These are phyloP conservation scores for Bombyx huttoni DNA, from an alignment of 2,888 invertebrate genomes.

Conservation along the genomic window DNA sequence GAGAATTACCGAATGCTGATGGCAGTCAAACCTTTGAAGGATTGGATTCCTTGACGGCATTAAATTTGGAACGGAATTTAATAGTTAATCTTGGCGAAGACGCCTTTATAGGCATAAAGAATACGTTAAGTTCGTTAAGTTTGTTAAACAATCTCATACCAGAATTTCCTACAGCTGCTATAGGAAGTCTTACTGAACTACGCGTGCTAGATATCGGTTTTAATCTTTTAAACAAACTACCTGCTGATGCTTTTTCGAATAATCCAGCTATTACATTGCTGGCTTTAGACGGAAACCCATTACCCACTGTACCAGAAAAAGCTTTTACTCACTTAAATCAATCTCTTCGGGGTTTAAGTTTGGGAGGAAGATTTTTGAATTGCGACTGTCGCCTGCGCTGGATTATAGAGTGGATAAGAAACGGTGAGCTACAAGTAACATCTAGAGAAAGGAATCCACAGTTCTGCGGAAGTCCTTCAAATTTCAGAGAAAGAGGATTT, in stretches of 20 bases:
- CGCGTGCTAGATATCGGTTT: conserved; percentile 93
- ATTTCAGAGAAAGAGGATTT: conserved; percentile 86
- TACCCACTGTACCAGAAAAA: conserved; percentile 85
- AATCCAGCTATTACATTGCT: conserved; percentile 89
- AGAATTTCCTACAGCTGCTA: conserved; percentile 87
- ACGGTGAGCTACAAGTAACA: conserved; percentile 90
- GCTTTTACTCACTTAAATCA: conserved; percentile 85
- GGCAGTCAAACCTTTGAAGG: conserved; percentile 81
- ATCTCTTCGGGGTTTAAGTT: conserved; percentile 86
- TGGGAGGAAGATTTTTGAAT: conserved; percentile 89
- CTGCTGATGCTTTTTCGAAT: conserved; percentile 82
- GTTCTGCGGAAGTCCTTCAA: conserved; percentile 88
- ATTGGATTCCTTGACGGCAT: conserved; percentile 84
- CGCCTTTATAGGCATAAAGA: conserved; percentile 84
- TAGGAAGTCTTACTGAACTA: conserved; percentile 82
- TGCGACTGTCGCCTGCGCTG: conserved; percentile 91
- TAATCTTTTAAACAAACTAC: conserved; percentile 87
- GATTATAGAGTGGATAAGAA: conserved; percentile 92
- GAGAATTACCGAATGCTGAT: conserved; percentile 82
- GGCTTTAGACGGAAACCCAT: conserved; percentile 92
- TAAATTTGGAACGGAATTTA: conserved; percentile 90
- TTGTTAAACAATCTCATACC: conserved; percentile 89
- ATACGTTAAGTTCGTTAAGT: conserved; percentile 89
- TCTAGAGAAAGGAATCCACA: conserved; percentile 93
- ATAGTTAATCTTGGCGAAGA: conserved; percentile 83